phyloP scores from a whole-genome alignment of 2,888 invertebrate genomes.

The Lycaena phlaeas region DNA sequence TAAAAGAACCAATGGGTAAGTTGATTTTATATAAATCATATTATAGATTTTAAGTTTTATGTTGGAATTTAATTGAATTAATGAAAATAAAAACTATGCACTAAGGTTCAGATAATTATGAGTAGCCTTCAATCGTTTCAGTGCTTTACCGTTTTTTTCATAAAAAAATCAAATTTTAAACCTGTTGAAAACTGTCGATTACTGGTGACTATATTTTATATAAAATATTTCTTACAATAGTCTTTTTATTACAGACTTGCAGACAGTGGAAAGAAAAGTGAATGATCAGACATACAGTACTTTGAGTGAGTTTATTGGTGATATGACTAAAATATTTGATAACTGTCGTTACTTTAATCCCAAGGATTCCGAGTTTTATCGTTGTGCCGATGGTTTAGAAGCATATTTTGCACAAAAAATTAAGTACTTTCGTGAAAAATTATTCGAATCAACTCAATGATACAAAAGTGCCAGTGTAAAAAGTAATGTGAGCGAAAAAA shows the following conservation, averaged over 20 bases:
- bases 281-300: conserved; percentile 87
- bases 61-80: no score
- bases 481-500: conserved; percentile 23
- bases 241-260: conserved; percentile 91
- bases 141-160: no score
- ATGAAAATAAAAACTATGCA: no score
- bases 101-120: no score
- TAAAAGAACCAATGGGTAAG: conserved; percentile 96
- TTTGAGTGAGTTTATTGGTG: conserved; percentile 95
- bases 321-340: conserved; percentile 98
- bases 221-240: no score
- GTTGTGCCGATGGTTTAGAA: conserved; percentile 96
- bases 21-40: no score
- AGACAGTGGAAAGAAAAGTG: conserved; percentile 91
- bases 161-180: no score
- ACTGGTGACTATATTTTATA: no score
- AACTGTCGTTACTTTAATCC: conserved; percentile 99
- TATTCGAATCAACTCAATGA: conserved; percentile 76
- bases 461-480: conserved; percentile 42
- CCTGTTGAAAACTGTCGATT: no score
- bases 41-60: no score
- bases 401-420: conserved; percentile 96
- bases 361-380: conserved; percentile 94
- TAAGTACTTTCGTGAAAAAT: conserved; percentile 87
- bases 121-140: no score